Percentiles rank a stretch among this genome's conserved stretches.
These are phyloP conservation scores for Alitta virens DNA, from an alignment of 2,888 invertebrate genomes.

Conservation along the genomic window DNA sequence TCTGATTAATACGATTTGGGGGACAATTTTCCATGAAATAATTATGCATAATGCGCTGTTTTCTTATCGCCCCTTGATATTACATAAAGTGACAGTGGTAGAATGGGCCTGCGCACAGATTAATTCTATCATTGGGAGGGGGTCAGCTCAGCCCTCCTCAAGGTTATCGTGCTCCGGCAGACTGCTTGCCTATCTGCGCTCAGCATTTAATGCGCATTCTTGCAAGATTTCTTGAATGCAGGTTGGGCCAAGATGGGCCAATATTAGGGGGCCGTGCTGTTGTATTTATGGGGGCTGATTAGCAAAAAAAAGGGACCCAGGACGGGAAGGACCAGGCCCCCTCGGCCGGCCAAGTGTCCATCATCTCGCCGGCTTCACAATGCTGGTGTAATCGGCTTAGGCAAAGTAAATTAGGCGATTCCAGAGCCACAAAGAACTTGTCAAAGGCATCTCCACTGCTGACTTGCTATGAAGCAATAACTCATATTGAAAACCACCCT, in stretches of 20 bases:
- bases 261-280: too few relatives aligned
- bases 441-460: not conserved
- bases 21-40: constrained; percentile 18
- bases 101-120: constrained; percentile 10
- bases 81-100: constrained; percentile 16
- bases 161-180: not conserved
- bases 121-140: constrained; percentile 15
- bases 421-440: constrained; percentile 2
- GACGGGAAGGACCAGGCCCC: too few relatives aligned
- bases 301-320: too few relatives aligned
- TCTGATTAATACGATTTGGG: not conserved
- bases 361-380: constrained; percentile 1
- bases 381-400: constrained; percentile 15
- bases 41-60: constrained; percentile 17
- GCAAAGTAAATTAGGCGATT: constrained; percentile 18
- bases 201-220: constrained; percentile 12
- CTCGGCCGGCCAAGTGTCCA: not conserved
- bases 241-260: too few relatives aligned
- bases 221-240: constrained; percentile 2
- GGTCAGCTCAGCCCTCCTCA: not conserved
- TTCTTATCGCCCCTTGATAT: constrained; percentile 16
- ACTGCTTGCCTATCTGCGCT: constrained; percentile 10
- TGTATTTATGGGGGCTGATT: too few relatives aligned
- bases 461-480: not conserved
- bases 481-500: not conserved